Percentiles rank a stretch among this genome's conserved stretches.
phyloP scores from a whole-genome alignment of 2,113 vertebrate genomes.

The Oreochromis tanganicae region DNA sequence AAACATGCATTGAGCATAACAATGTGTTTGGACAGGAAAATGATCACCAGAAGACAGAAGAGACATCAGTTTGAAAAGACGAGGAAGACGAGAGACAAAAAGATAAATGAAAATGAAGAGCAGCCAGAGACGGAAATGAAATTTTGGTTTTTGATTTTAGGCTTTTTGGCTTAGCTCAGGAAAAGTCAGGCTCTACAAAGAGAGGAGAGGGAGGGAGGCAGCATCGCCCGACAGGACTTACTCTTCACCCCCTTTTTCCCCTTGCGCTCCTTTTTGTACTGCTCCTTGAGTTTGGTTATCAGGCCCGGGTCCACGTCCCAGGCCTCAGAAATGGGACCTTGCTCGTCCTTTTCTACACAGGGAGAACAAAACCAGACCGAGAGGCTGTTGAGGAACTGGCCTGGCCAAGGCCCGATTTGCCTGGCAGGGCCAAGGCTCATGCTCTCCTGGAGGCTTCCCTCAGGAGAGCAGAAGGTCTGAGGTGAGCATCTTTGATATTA shows the following conservation, averaged over 20 bases:
- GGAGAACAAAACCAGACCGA: slow-evolving; percentile 83
- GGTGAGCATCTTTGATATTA: background rate
- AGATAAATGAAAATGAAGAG: slow-evolving; percentile 42
- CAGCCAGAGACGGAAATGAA: slow-evolving; percentile 73
- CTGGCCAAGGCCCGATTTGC: slow-evolving; percentile 6
- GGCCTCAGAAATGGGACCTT: slow-evolving; percentile 91
- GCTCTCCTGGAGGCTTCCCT: slow-evolving; percentile 5
- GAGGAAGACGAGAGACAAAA: slow-evolving; percentile 1
- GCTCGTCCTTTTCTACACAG: slow-evolving; percentile 98
- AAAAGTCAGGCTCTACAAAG: slow-evolving; percentile 50
- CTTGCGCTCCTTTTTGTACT: slow-evolving; percentile 99
- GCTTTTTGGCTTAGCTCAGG: slow-evolving; percentile 31
- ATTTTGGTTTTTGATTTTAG: slow-evolving; percentile 30
- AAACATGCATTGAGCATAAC: slow-evolving; percentile 21
- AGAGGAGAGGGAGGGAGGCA: slow-evolving; percentile 59
- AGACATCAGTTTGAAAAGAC: slow-evolving; percentile 22
- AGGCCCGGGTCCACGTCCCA: slow-evolving; percentile 99
- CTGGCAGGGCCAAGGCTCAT: background rate
- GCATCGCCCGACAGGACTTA: slow-evolving; percentile 86
- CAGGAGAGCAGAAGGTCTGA: background rate
- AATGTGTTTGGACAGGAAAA: background rate
- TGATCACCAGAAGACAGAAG: background rate
- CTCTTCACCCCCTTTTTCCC: slow-evolving; percentile 99
- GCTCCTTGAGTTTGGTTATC: slow-evolving; percentile 99
- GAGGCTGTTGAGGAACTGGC: slow-evolving; percentile 76